Evolutionary conservation across 1,140 invertebrate species (phyloP), one percentile per base, ranked within the genome.

Genomic region (Trichogramma pretiosum): DNA sequence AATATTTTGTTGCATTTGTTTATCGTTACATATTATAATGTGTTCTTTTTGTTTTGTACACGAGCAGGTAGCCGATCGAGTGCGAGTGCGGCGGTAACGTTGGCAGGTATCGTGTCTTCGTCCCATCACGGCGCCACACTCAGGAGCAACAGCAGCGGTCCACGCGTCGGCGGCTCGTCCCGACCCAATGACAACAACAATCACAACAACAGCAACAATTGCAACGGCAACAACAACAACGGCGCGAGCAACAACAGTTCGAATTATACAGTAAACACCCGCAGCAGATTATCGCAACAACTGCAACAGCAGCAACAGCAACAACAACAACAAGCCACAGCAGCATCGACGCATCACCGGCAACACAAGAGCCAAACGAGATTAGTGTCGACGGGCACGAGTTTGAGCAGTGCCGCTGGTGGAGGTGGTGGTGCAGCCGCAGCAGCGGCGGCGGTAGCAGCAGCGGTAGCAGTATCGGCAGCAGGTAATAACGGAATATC

Each of bases 251-350:
- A 46, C 32, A 60, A 45, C 22, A 56, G 56, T 32, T 46, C 56
- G 10, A n/a, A n/a, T n/a, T 59, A 59, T 9, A 55, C 57, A 5
- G 51, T 55, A 0, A 50, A 36, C 2, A 59, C 58, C n/a, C 56
- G 62, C 22, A 55, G 58, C 10, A 52, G 32, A 30, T 51, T 54
- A 39, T 55, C 56, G 26, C 56, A 53, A 10, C 58, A 50, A 5
- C 53, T 55, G 23, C 58, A 57, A 26, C 51, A 48, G 17, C 52
- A 46, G 17, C 52, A 51, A 8, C 52, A 52, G 16, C 58, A 57
- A 14, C 57, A 59, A 43, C 28, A 50, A 46, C 44, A 48, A 47
- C 26, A 41, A 35, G 19, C 32, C 44, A 33, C 56, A 54, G 19
- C 44, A 39, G 10, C 46, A 45, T 35, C 24, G n/a, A n/a, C 37